phyloP scores from a whole-genome alignment of 2,113 vertebrate species.

The Microtus montanus region DNA sequence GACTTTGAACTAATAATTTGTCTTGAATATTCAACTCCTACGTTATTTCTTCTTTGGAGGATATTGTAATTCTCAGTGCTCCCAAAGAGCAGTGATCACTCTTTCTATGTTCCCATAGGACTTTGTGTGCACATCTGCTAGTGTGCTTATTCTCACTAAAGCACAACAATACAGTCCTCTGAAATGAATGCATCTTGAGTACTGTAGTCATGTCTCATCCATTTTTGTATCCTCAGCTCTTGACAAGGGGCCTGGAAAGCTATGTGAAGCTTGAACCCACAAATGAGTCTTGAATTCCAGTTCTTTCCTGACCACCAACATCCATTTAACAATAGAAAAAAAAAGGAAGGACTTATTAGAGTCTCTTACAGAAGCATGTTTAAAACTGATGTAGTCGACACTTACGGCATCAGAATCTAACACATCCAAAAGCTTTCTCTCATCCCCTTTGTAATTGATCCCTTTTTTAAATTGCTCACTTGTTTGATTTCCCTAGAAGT shows the following conservation, averaged over 20 bases:
- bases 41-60: background rate
- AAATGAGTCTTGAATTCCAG: constrained; percentile 24
- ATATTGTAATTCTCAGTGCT: background rate
- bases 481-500: background rate
- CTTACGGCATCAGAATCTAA: background rate
- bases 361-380: background rate
- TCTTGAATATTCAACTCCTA: background rate
- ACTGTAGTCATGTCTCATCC: background rate
- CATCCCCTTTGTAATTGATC: background rate
- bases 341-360: background rate
- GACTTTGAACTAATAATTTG: too few species aligned
- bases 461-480: background rate
- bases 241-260: constrained; percentile 31
- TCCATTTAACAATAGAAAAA: background rate
- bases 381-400: background rate
- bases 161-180: background rate
- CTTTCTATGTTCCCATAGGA: background rate
- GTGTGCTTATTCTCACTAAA: background rate
- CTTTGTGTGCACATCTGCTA: background rate
- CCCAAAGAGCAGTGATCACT: background rate
- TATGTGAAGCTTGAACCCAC: background rate
- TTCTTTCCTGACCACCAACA: constrained; percentile 7
- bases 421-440: background rate
- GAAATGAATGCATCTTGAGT: background rate
- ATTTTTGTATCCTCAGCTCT: background rate